These are phyloP conservation scores for Labia minor DNA, from an alignment of 2,888 invertebrate genomes.

Conservation along the genomic window DNA sequence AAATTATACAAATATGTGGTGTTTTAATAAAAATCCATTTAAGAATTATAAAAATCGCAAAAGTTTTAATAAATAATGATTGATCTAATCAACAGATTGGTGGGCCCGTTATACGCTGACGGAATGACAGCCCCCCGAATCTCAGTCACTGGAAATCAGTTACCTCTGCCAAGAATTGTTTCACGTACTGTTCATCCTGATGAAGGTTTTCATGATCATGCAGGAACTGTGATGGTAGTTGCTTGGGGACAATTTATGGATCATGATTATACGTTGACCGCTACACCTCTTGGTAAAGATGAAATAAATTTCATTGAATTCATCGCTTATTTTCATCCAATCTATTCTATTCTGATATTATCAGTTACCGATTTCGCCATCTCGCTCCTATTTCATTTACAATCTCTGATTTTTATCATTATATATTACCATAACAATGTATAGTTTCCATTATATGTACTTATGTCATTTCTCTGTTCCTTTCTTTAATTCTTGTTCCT, in stretches of 20 bases:
- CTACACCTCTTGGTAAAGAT: slow-evolving; percentile 67
- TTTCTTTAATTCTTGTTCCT: too few relatives aligned
- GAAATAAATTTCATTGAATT: too few relatives aligned
- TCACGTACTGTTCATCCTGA: slow-evolving; percentile 87
- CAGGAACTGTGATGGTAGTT: slow-evolving; percentile 84
- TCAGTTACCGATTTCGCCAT: background rate
- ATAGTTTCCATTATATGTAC: too few relatives aligned
- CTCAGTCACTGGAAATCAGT: slow-evolving; percentile 60
- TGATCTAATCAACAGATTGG: slow-evolving; percentile 42
- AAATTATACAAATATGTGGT: too few relatives aligned
- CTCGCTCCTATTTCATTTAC: background rate
- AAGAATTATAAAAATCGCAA: too few relatives aligned
- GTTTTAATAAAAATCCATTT: too few relatives aligned
- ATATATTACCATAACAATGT: too few relatives aligned
- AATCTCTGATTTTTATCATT: background rate
- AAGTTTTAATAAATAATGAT: too few relatives aligned
- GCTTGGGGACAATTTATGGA: slow-evolving; percentile 95
- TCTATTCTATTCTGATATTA: background rate
- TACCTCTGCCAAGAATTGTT: slow-evolving; percentile 73
- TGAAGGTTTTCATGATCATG: slow-evolving; percentile 86
- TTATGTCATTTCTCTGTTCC: too few relatives aligned
- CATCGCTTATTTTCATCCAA: too few relatives aligned
- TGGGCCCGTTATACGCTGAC: slow-evolving; percentile 73
- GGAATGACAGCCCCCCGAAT: slow-evolving; percentile 76
- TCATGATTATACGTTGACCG: slow-evolving; percentile 83